Conservation (phyloP, 2,888 invertebrate genomes). For the Linyphia triangularis region DNA sequence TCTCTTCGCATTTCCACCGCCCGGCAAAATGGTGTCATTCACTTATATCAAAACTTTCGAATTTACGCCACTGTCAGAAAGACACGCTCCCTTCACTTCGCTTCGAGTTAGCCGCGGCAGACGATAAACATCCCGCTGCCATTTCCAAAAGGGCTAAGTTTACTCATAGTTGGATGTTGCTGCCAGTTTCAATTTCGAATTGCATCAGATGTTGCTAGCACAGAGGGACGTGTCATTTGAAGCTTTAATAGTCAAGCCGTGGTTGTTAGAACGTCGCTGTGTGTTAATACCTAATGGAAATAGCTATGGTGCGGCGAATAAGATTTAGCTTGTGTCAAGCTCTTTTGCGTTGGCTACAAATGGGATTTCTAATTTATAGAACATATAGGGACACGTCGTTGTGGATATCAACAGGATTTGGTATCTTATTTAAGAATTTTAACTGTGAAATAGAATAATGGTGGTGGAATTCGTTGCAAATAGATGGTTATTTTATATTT, state of each 20-base stretch:
- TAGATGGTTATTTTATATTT: too few species aligned
- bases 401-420: background rate
- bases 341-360: background rate
- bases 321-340: background rate
- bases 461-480: too few species aligned
- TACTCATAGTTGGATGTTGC: conserved; percentile 25
- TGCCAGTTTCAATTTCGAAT: conserved; percentile 51
- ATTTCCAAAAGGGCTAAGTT: conserved; percentile 11
- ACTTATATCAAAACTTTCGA: background rate
- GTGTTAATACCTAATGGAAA: conserved; percentile 32
- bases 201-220: conserved; percentile 27
- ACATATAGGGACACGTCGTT: background rate
- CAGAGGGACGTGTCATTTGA: conserved; percentile 42
- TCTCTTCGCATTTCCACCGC: too few species aligned
- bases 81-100: conserved; percentile 22
- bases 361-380: conserved; percentile 4
- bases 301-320: background rate
- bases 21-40: too few species aligned
- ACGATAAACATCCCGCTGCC: conserved; percentile 41
- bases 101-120: conserved; percentile 16
- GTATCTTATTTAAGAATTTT: background rate
- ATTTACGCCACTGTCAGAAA: background rate
- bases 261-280: conserved; percentile 8
- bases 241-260: conserved; percentile 23
- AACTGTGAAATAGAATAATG: background rate